Base-by-base conservation (phyloP, 2,113 vertebrate genomes). In the Gorsachius goisagi region DNA sequence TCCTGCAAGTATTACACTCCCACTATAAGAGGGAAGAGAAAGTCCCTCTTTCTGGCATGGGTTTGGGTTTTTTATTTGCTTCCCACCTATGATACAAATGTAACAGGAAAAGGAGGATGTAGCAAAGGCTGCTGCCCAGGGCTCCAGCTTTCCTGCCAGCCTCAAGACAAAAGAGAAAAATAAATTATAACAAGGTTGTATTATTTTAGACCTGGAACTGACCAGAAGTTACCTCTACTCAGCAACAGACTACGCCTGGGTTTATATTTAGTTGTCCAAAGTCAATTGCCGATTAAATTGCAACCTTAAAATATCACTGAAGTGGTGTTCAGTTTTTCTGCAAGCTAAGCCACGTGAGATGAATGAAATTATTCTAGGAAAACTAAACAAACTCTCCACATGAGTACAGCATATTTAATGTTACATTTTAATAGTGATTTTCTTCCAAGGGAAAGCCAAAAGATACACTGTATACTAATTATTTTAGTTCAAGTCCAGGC, bases 191-290 rank as follows among this genome's bases (percentile, higher is more conserved):
- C 4, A 27, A 44, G 8, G 28, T 39, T 23, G 5, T 30, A 62
- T 62, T 39, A 78, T 68, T 86, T 81, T 52, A 88, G 71, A 82
- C 66, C 74, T 74, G 26, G 80, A 49, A 93, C 45, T 35, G 74
- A 80, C 68, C 76, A 91, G 85, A 45, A 86, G 87, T 87, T 45
- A 41, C 64, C 45, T 56, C 56, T 47, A 35, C 78, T 78, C 85
- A 74, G 78, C 79, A 83, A 76, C 62, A 32, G 21, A 37, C 50
- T 87, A 39, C 55, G 93, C 91, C 74, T 28, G 88, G 52, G 45
- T 90, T 97, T 96, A 72, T 77, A 89, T 96, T 97, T 97, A 73
- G 66, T 92, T 90, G 93, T 41, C 53, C 47, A 89, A 96, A 97
- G 56, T 81, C 45, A 71, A 64, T 44, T 66, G 66, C 49, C 9